Evolutionary conservation across 2,113 vertebrate species (phyloP).

Genomic region (Ceyx margarethae): DNA sequence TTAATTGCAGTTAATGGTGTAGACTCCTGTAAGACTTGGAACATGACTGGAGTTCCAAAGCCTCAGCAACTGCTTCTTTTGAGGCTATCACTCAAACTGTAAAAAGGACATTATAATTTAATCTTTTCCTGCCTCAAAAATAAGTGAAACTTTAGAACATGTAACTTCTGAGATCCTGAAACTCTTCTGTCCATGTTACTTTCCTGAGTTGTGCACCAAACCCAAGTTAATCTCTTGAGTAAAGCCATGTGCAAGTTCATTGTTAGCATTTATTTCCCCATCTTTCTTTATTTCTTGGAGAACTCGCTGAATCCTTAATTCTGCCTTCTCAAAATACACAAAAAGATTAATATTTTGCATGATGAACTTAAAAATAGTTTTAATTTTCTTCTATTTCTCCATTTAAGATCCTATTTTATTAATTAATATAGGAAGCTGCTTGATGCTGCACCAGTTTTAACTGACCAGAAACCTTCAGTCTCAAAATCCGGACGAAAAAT

Average conservation of each 20-base stretch:
- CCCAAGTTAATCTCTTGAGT: background rate
- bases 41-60: background rate
- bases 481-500: slow-evolving; percentile 98
- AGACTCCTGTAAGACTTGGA: background rate
- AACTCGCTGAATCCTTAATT: background rate
- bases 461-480: slow-evolving; percentile 88
- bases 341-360: background rate
- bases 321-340: background rate
- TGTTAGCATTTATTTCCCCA: background rate
- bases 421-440: slow-evolving; percentile 78
- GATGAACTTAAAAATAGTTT: background rate
- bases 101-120: background rate
- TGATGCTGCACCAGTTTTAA: slow-evolving; percentile 67
- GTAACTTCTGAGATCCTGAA: background rate
- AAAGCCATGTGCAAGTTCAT: background rate
- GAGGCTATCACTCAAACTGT: background rate
- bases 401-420: background rate
- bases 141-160: background rate
- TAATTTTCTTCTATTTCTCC: background rate
- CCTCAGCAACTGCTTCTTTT: background rate
- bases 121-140: background rate
- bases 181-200: rapidly evolving
- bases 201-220: background rate
- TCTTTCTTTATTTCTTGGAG: background rate
- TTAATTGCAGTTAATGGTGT: background rate